Conservation (phyloP, 2,888 invertebrate genomes). For the Microctonus brassicae region DNA sequence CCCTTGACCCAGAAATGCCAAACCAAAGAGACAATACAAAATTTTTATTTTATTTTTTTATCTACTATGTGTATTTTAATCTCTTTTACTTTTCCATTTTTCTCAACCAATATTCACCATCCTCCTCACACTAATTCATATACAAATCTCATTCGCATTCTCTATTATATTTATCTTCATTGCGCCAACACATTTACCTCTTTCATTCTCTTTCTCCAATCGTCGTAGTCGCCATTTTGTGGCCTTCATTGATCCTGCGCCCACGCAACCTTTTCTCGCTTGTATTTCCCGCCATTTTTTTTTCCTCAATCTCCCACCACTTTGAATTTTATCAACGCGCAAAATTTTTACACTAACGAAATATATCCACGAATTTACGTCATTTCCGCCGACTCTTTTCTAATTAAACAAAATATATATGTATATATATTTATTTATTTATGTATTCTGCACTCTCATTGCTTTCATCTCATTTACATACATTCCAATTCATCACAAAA, state of each 20-base stretch:
- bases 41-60: conserved; percentile 46
- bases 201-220: conserved; percentile 34
- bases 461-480: background rate
- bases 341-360: background rate
- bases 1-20: conserved; percentile 61
- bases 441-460: background rate
- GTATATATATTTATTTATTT: background rate
- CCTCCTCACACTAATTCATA: conserved; percentile 38
- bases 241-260: conserved; percentile 65
- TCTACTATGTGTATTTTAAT: conserved; percentile 25
- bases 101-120: conserved; percentile 49
- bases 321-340: conserved; percentile 38
- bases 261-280: conserved; percentile 57
- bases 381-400: background rate
- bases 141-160: conserved; percentile 6
- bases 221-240: conserved; percentile 61
- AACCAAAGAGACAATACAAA: conserved; percentile 52
- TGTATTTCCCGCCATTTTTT: conserved; percentile 62
- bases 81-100: conserved; percentile 38
- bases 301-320: conserved; percentile 30
- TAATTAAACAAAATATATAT: too few relatives aligned
- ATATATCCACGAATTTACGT: too few relatives aligned
- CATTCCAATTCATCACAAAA: too few relatives aligned
- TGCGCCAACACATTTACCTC: conserved; percentile 38
- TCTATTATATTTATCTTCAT: conserved; percentile 48